Base-by-base conservation (phyloP, 2,113 vertebrate species). In the Cathartes aura region DNA sequence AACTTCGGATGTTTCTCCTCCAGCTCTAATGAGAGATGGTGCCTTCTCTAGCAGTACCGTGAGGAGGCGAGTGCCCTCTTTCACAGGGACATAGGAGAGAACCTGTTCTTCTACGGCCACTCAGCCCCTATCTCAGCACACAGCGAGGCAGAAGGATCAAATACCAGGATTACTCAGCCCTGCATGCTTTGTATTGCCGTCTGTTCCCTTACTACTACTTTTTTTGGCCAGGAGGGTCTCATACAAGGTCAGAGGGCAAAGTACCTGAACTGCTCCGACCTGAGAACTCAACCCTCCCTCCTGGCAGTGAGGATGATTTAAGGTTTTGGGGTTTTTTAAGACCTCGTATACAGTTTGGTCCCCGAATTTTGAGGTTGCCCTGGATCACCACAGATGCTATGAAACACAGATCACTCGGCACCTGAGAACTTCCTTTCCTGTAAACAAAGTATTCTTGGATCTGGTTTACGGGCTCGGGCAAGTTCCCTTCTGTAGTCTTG, bases 81-180 rank as follows among this genome's bases (percentile, higher is more conserved):
- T 29, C 62, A 29, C n/a, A 21, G 58, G 63, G 32, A 64, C 14
- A 20, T 15, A 13, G 72, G 34, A 48, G n/a, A 36, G 55, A 74
- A 47, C 19, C 26, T n/a, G 14, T 13, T n/a, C 85, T 32, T 13
- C 79, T 26, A 1, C 0, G 0, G 62, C 20, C 17, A 4, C 38
- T 40, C 3, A 9, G 20, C 53, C 50, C 26, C 50, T n/a, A 0
- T 17, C 1, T 23, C 42, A 47, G 55, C 45, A 11, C 1, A 5
- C n/a, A n/a, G 36, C 20, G 15, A 4, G 63, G 60, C 70, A 62
- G 89, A 21, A 90, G 58, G 24, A 18, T 36, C 40, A 15, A 23
- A 6, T 1, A 5, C 29, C 32, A 4, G 60, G 16, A 14, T 6
- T 27, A 23, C 82, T 38, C 56, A 29, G 78, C 50, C 50, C 55